phyloP scores from a whole-genome alignment of 2,888 invertebrate genomes.

The Drosophila nr. perissopoda region DNA sequence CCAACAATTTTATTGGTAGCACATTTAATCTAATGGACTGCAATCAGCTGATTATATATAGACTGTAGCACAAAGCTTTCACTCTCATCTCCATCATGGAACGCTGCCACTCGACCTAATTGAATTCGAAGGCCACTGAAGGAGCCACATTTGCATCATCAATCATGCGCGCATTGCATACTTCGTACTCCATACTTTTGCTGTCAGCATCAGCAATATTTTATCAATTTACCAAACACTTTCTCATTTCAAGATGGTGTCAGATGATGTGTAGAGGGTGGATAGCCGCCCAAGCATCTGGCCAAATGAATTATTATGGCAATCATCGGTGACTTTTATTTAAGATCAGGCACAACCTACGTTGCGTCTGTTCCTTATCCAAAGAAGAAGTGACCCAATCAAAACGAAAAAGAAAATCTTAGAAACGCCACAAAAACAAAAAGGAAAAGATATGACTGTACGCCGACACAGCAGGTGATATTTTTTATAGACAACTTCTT shows the following conservation, averaged over 20 bases:
- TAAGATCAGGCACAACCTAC: conserved; percentile 48
- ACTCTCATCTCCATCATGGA: conserved; percentile 21
- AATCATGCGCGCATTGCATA: conserved; percentile 57
- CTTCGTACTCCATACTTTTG: conserved; percentile 35
- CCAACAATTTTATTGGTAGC: neutral
- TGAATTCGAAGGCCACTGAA: conserved; percentile 51
- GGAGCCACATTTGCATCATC: conserved; percentile 55
- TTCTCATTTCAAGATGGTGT: conserved; percentile 25
- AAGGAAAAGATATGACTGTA: conserved; percentile 20
- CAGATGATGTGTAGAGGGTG: neutral
- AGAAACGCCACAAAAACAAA: neutral
- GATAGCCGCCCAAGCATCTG: conserved; percentile 24
- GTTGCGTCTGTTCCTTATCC: conserved; percentile 4
- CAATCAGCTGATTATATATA: conserved; percentile 11
- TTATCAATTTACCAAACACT: conserved; percentile 69
- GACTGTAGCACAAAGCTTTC: conserved; percentile 8
- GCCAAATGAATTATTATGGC: conserved; percentile 73
- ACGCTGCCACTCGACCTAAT: conserved; percentile 64
- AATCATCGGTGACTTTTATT: conserved; percentile 79
- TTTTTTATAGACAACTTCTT: conserved; percentile 62
- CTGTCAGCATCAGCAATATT: conserved; percentile 68
- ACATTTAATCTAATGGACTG: neutral
- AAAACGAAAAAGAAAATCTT: neutral
- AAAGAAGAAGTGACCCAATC: conserved; percentile 23
- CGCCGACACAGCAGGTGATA: conserved; percentile 70